phyloP scores from a whole-genome alignment of 2,888 invertebrate genomes.

The Carpatolechia fugitivella region DNA sequence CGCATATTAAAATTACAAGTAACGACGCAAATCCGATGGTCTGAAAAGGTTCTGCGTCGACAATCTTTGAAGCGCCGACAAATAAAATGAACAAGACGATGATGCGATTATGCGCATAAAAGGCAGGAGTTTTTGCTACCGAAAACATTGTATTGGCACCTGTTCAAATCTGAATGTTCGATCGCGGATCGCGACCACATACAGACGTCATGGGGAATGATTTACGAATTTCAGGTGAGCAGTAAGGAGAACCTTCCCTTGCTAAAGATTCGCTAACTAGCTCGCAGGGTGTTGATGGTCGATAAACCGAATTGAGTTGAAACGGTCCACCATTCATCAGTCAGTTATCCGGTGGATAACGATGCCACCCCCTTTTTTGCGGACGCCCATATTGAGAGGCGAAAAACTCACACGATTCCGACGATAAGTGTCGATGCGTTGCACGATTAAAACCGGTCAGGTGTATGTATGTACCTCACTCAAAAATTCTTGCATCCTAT shows the following conservation, averaged over 20 bases:
- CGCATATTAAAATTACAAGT: slow-evolving; percentile 18
- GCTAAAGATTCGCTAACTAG: slow-evolving; percentile 67
- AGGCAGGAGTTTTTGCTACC: slow-evolving; percentile 52
- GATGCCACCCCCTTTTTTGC: slow-evolving; percentile 58
- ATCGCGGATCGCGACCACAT: slow-evolving; percentile 55
- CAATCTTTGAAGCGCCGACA: slow-evolving; percentile 40
- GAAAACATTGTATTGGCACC: slow-evolving; percentile 54
- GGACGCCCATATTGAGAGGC: slow-evolving; percentile 52
- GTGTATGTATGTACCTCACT: slow-evolving; percentile 1
- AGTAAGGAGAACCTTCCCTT: slow-evolving; percentile 39
- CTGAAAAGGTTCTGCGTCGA: slow-evolving; percentile 14
- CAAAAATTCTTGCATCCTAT: slow-evolving; percentile 15
- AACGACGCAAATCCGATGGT: slow-evolving; percentile 12
- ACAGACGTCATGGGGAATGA: slow-evolving; percentile 65
- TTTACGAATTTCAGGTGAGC: slow-evolving; percentile 54
- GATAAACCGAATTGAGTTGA: slow-evolving; percentile 77
- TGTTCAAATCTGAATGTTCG: slow-evolving; percentile 53
- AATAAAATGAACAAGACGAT: slow-evolving; percentile 42
- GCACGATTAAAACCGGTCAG: slow-evolving; percentile 24
- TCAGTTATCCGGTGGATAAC: slow-evolving; percentile 70
- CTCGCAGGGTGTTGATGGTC: slow-evolving; percentile 63
- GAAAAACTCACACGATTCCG: slow-evolving; percentile 58
- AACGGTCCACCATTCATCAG: slow-evolving; percentile 73
- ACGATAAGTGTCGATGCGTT: slow-evolving; percentile 49
- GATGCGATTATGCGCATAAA: slow-evolving; percentile 53